Base-by-base conservation (phyloP, 2,113 vertebrate genomes). In the Cyprinus carpio region DNA sequence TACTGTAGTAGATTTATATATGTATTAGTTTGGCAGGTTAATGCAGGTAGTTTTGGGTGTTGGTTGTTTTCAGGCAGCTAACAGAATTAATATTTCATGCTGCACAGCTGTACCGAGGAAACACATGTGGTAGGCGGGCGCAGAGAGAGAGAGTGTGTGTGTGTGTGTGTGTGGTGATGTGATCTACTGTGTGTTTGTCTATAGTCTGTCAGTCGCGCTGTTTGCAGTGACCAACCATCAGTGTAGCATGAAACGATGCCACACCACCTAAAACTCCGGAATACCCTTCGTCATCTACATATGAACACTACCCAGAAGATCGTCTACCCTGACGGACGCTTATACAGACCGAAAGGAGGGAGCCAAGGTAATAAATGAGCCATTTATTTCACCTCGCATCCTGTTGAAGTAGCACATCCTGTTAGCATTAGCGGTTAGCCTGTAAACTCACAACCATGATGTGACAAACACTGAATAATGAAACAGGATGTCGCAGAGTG, bases 351-450 rank as follows among this genome's bases (percentile, higher is more conserved):
- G 31, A 83, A 72, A 83, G 65, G 23, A 83, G 31, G 81, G 67
- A 72, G 49, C 23, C 12, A 51, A 72, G 81, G 81, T 83, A 83
- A 83, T 18, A 56, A 58, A 58, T 3, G 16, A 51, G 46, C 18
- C 49, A 40, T 83, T 72, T 82, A 51, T 82, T 56, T 58, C 49
- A 2, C 20, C 25, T 25, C 65, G 27, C 31, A 40, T 83, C 67
- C 49, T 58, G 7, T 37, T 72, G 4, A 82, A 83, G 4, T 69
- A 83, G 81, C 81, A 72, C 81, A 58, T 83, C 65, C 81, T 83
- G 81, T 83, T 83, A 83, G 81, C 81, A 83, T 83, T 83, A 72
- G 81, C 67, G 67, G 67, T 25, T 83, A 83, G 81, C 81, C 31
- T 56, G 49, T 85, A 58, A 56, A 85, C 75, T 69, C 60, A 58